Base-by-base conservation (phyloP, 1,140 invertebrate genomes). In the Acromyrmex charruanus region DNA sequence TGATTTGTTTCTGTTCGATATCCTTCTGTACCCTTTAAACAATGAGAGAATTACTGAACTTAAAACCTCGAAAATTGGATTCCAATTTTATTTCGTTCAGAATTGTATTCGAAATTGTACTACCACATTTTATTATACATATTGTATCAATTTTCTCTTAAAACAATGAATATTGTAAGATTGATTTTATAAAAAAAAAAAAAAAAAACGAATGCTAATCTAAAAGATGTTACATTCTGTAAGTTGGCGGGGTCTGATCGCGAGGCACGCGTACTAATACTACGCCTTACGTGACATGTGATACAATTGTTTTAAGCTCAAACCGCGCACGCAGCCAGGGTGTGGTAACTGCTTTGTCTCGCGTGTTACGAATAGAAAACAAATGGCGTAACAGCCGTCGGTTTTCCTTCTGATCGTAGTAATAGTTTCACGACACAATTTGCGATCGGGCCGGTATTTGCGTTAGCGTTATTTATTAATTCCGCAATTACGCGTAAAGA, bases 301-400 rank as follows among this genome's bases (percentile, higher is more conserved):
- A 90, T 88, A 91, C 89, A 90, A 88, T 74, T 65, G 87, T 90
- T 88, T 84, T 80, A 80, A 90, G 72, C 77, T 77, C 77, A 90
- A 91, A 90, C 72, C 72, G 89, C 49, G 89, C 86, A 91, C 89
- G 89, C 87, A 80, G 44, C 63, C 74, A 80, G 90, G 90, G 90
- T 88, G 90, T 88, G 90, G 90, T 91, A 88, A 90, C 87, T 88
- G 72, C 82, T 90, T 88, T 91, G 84, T 90, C 87, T 86, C 87
- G 31, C 63, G 90, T 90, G 90, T 87, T 71, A 87, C 74, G 90
- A 91, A 91, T 91, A 65, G 85, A 91, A 84, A 91, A 77, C 65
- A 79, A 90, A 87, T 66, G 49, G 7, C 63, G 55, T 53, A n/a
- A 84, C 39, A 28, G 21, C 55, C 55, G 31, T 55, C 58, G 18